Evolutionary conservation across 2,888 invertebrate genomes (phyloP), one percentile per base, ranked within the genome.

Genomic region (Ophioninae sp.): DNA sequence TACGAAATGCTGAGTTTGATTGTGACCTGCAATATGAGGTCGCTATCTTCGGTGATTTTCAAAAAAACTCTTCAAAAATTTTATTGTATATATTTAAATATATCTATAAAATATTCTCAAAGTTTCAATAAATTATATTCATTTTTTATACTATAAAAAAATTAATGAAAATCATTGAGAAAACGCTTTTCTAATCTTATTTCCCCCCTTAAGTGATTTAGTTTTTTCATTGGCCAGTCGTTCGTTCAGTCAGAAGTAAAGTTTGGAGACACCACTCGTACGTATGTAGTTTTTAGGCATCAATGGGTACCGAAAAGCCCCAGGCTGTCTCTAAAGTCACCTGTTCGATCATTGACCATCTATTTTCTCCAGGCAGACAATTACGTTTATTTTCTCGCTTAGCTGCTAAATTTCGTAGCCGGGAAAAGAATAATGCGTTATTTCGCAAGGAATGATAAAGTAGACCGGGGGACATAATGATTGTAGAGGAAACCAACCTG

Each of bases 261-360:
- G 59, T 61, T 68, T 37, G 64, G 56, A 39, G 20, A 56, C 56
- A 22, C 23, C 22, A 61, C 61, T 39, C 64, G 51, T 37, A 39
- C 13, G 22, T 23, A 10, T 39, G n/a, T 10, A 23, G 37, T 61
- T n/a, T 17, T 41, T 23, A 17, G 71, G 39, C 77, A 68, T 73
- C 77, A 67, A 22, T 64, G 64, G 6, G 68, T 56, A 73, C 68
- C 56, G 69, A 56, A 30, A 51, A 51, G 20, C 44, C 20, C n/a
- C 56, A 44, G 41, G 63, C 71, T 20, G 30, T 79, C 79, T 58
- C 51, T 58, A 79, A 79, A 74, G 69, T 44, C 69, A 79, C 64
- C 58, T 37, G 67, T 63, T 64, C 44, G 68, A 79, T 79, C 44
- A 39, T 69, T 23, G 63, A 23, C 37, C 51, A 20, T 59, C 30